Evolutionary conservation across 2,113 vertebrate species (phyloP).

Genomic region (Megaptera novaeangliae): DNA sequence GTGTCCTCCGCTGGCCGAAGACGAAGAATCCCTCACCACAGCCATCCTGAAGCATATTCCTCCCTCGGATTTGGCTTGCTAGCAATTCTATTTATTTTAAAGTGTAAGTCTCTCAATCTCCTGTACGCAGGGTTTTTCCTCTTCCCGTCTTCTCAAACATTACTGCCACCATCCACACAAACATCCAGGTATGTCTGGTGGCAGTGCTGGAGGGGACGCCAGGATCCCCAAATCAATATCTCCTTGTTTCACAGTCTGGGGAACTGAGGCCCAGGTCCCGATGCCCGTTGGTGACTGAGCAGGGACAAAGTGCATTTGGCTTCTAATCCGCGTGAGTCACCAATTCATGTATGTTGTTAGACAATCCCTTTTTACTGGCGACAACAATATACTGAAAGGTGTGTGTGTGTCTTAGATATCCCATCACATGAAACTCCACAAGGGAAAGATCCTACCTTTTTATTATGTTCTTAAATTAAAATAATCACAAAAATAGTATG

Average conservation of each 20-base stretch:
- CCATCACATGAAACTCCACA: background rate
- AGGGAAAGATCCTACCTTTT: background rate
- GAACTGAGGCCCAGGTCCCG: background rate
- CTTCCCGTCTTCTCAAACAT: background rate
- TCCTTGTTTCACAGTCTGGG: background rate
- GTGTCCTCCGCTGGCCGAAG: background rate
- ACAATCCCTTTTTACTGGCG: background rate
- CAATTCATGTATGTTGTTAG: background rate
- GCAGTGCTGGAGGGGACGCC: background rate
- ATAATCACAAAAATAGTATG: background rate
- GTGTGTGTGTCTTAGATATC: background rate
- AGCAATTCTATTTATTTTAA: background rate
- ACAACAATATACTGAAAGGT: background rate
- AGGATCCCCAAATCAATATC: background rate
- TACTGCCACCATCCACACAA: background rate
- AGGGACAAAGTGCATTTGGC: background rate
- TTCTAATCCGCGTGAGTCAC: background rate
- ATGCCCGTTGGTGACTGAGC: background rate
- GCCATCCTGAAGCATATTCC: background rate
- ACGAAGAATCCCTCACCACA: background rate
- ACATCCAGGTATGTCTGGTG: background rate
- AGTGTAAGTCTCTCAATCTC: background rate
- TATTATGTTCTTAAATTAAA: conserved; percentile 4
- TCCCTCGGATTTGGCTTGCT: background rate
- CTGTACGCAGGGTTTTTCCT: background rate